These are phyloP conservation scores for Hecatera dysodea DNA, from an alignment of 2,888 invertebrate genomes.

Conservation along the genomic window DNA sequence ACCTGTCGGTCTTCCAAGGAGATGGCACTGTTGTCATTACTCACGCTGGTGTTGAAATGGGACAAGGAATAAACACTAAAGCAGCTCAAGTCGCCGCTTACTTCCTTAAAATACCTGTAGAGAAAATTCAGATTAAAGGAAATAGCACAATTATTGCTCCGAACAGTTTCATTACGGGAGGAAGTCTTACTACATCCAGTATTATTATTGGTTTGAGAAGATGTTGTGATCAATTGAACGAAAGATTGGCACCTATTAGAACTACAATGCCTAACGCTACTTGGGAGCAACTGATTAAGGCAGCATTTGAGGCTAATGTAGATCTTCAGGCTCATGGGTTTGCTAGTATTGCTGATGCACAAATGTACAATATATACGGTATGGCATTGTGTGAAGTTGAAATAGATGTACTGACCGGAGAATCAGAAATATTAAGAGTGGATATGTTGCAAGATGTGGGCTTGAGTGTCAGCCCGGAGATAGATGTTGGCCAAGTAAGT, in stretches of 20 bases:
- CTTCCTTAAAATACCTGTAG: slow-evolving; percentile 91
- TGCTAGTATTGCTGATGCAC: slow-evolving; percentile 58
- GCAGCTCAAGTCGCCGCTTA: slow-evolving; percentile 92
- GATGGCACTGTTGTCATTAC: slow-evolving; percentile 92
- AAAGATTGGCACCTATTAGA: slow-evolving; percentile 83
- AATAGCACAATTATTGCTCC: slow-evolving; percentile 91
- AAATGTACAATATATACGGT: slow-evolving; percentile 85
- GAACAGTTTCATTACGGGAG: slow-evolving; percentile 92
- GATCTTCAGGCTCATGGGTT: slow-evolving; percentile 73
- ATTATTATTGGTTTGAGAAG: slow-evolving; percentile 88
- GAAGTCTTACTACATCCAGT: slow-evolving; percentile 92
- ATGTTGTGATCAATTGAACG: slow-evolving; percentile 85
- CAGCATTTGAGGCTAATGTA: slow-evolving; percentile 74
- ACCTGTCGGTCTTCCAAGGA: slow-evolving; percentile 58
- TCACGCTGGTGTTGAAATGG: slow-evolving; percentile 93
- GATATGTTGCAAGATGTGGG: slow-evolving; percentile 93
- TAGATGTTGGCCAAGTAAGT: slow-evolving; percentile 92
- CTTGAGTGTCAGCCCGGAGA: slow-evolving; percentile 91
- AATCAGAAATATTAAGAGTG: slow-evolving; percentile 90
- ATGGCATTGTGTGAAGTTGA: slow-evolving; percentile 92
- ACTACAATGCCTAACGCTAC: slow-evolving; percentile 77
- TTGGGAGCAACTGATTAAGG: slow-evolving; percentile 87
- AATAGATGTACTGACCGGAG: slow-evolving; percentile 93
- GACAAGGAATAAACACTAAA: slow-evolving; percentile 94
- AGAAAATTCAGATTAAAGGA: slow-evolving; percentile 92